phyloP scores from a whole-genome alignment of 2,888 invertebrate species.

The Microchrysa polita region DNA sequence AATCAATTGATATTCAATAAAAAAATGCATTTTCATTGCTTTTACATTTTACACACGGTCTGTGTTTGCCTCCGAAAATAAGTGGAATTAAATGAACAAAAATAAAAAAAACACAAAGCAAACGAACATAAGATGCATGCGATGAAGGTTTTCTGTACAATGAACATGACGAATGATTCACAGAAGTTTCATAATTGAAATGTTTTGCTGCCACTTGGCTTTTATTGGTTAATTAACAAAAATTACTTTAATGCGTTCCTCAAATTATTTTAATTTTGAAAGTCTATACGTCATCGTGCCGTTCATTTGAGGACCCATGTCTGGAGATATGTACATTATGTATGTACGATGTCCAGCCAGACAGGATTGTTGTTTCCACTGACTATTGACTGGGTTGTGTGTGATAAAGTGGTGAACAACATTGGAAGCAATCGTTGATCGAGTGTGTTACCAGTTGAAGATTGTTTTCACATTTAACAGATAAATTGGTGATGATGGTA shows the following conservation, averaged over 20 bases:
- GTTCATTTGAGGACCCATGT: background rate
- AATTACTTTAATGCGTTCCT: conserved; percentile 45
- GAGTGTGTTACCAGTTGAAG: too few relatives aligned
- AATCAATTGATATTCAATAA: too few relatives aligned
- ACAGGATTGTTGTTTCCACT: background rate
- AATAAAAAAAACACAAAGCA: conserved; percentile 16
- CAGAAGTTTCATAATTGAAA: conserved; percentile 41
- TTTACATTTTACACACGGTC: too few relatives aligned
- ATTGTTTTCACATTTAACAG: too few relatives aligned
- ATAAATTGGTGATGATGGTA: too few relatives aligned
- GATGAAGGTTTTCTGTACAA: conserved; percentile 25
- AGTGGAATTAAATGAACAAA: too few relatives aligned
- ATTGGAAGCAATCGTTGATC: background rate
- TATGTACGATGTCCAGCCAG: too few relatives aligned
- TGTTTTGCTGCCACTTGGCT: conserved; percentile 32
- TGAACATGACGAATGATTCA: conserved; percentile 31
- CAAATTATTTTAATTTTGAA: conserved; percentile 43
- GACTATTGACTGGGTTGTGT: background rate
- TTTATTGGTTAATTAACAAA: conserved; percentile 43
- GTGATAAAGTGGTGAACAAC: background rate
- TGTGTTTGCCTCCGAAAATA: too few relatives aligned
- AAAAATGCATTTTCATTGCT: too few relatives aligned
- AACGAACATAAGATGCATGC: conserved; percentile 22
- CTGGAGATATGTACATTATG: background rate
- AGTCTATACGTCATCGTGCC: conserved; percentile 24